These are phyloP conservation scores for Hemiprocne comata DNA, from an alignment of 2,113 vertebrate genomes.

Conservation along the genomic window DNA sequence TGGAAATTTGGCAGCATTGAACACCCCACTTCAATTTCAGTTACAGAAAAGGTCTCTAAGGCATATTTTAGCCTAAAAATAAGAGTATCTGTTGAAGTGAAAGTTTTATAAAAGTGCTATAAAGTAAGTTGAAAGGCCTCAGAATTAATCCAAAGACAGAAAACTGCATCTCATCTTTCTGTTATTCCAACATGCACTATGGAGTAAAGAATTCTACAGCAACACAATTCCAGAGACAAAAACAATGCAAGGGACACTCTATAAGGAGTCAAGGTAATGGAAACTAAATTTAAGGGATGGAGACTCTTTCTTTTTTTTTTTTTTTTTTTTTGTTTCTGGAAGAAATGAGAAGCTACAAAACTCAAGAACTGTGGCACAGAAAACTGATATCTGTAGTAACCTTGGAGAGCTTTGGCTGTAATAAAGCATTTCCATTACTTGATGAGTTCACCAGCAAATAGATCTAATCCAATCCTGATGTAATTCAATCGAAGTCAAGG, in stretches of 20 bases:
- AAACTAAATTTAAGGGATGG: neutral
- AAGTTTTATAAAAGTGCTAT: neutral
- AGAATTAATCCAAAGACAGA: neutral
- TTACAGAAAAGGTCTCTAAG: neutral
- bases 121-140: neutral
- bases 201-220: neutral
- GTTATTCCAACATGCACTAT: neutral
- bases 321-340: neutral
- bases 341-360: neutral
- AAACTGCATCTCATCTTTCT: neutral
- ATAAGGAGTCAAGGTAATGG: neutral
- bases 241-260: neutral
- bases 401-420: neutral
- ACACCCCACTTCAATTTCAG: neutral
- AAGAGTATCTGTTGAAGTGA: neutral
- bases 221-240: neutral
- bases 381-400: neutral
- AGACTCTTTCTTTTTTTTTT: neutral
- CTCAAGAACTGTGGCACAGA: neutral
- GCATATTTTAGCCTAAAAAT: conserved; percentile 4
- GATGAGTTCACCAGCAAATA: neutral
- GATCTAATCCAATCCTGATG: neutral
- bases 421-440: neutral
- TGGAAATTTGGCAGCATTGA: conserved; percentile 54
- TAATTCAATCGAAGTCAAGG: neutral